phyloP scores from a whole-genome alignment of 2,888 invertebrate genomes.

The Magallana nippona region DNA sequence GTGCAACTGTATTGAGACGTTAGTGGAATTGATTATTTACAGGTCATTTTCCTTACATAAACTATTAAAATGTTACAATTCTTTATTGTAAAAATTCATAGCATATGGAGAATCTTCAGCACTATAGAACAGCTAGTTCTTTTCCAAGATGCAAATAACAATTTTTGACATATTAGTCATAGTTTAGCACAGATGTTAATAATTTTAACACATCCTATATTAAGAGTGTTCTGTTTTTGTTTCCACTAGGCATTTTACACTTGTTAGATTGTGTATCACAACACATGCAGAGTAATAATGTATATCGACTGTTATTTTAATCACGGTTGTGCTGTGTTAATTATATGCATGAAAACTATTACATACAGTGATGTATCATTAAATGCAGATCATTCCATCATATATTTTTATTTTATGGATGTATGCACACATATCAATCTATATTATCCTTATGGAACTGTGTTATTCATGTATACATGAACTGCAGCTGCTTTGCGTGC shows the following conservation, averaged over 20 bases:
- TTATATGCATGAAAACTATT: neutral
- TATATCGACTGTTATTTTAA: neutral
- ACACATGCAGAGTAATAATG: neutral
- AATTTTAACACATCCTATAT: neutral
- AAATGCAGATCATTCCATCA: slow-evolving; percentile 8
- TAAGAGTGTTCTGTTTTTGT: neutral
- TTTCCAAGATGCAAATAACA: too few relatives aligned
- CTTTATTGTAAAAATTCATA: too few relatives aligned
- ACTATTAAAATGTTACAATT: too few relatives aligned
- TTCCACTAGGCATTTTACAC: neutral
- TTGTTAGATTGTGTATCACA: neutral
- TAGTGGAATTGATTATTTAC: too few relatives aligned
- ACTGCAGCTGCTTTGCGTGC: too few relatives aligned
- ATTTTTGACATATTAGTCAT: too few relatives aligned
- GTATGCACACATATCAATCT: neutral
- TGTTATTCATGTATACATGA: too few relatives aligned
- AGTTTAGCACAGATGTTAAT: too few relatives aligned
- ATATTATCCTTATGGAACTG: neutral
- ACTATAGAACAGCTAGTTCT: too few relatives aligned
- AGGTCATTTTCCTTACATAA: too few relatives aligned
- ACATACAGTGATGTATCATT: neutral
- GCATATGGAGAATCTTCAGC: too few relatives aligned
- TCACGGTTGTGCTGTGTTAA: neutral
- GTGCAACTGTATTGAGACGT: too few relatives aligned
- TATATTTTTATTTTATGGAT: neutral